Conservation (phyloP, 1,140 invertebrate genomes). For the Spodoptera litura region DNA sequence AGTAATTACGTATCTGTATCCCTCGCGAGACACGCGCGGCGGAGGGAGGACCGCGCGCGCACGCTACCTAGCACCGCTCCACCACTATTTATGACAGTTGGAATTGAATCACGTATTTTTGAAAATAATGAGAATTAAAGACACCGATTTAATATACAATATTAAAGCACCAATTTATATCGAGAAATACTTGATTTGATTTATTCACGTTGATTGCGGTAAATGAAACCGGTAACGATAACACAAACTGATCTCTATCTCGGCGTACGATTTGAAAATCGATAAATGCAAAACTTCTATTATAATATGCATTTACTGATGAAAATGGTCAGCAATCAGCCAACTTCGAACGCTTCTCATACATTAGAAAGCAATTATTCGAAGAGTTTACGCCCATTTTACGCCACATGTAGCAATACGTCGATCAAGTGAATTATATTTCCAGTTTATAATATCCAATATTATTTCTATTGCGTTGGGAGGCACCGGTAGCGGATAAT, state of each 20-base stretch:
- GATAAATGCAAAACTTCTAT: constrained; percentile 20
- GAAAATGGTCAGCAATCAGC: constrained; percentile 29
- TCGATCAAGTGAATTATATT: constrained; percentile 57
- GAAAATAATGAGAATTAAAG: neutral
- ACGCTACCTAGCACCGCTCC: constrained; percentile 50
- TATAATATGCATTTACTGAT: constrained; percentile 6
- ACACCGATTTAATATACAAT: neutral
- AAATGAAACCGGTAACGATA: too few species aligned
- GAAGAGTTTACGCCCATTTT: constrained; percentile 46
- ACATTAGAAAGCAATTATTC: constrained; percentile 52
- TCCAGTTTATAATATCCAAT: constrained; percentile 73
- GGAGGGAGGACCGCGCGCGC: constrained; percentile 52
- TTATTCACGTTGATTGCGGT: too few species aligned
- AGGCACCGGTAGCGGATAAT: constrained; percentile 68
- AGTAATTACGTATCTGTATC: constrained; percentile 65
- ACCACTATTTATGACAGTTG: neutral
- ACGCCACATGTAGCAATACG: constrained; percentile 41
- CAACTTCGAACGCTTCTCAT: constrained; percentile 28
- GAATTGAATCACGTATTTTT: neutral
- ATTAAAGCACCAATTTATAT: too few species aligned
- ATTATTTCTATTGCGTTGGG: constrained; percentile 64
- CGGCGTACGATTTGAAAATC: neutral
- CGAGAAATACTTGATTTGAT: too few species aligned
- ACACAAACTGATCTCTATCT: neutral
- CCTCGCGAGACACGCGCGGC: constrained; percentile 50